A percentile compares a stretch with the other conserved stretches of the same genome.
These are phyloP conservation scores for Himalopsyche japonica DNA, from an alignment of 2,888 invertebrate genomes.

Conservation along the genomic window DNA sequence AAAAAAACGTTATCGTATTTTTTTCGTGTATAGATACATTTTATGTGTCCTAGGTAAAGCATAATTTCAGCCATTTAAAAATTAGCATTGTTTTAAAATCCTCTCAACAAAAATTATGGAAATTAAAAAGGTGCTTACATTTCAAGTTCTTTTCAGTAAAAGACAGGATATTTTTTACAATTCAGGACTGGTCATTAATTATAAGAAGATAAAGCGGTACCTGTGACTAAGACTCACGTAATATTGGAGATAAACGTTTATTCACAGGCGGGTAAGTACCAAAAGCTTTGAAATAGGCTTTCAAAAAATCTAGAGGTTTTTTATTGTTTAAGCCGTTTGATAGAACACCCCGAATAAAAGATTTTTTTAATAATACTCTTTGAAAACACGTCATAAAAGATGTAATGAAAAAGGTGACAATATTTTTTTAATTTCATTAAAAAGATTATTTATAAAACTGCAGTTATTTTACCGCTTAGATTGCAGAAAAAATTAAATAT, in stretches of 20 bases:
- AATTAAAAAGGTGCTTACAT: not conserved
- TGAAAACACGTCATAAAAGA: not conserved
- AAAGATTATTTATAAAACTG: no score
- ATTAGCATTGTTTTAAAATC: not conserved
- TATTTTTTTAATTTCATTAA: no score
- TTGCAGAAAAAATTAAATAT: no score
- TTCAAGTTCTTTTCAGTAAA: not conserved
- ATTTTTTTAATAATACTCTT: not conserved
- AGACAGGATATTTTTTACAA: not conserved
- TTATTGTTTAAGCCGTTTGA: not conserved
- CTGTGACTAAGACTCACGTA: not conserved
- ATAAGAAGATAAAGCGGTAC: not conserved
- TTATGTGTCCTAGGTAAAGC: not conserved
- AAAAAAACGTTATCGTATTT: not conserved
- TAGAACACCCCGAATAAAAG: not conserved
- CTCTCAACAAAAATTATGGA: conserved; percentile 1
- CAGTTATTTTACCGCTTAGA: no score
- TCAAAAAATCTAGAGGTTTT: not conserved
- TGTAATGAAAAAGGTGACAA: not conserved
- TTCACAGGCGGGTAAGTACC: not conserved
- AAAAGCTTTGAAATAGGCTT: not conserved
- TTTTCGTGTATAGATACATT: not conserved
- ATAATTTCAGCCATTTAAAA: not conserved
- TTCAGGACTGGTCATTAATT: not conserved
- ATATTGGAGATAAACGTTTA: not conserved